Percentiles rank a stretch among this genome's conserved stretches.
Evolutionary conservation across 2,797 vertebrate genomes (phyloP).

Genomic region (Silurus lanzhouensis): DNA sequence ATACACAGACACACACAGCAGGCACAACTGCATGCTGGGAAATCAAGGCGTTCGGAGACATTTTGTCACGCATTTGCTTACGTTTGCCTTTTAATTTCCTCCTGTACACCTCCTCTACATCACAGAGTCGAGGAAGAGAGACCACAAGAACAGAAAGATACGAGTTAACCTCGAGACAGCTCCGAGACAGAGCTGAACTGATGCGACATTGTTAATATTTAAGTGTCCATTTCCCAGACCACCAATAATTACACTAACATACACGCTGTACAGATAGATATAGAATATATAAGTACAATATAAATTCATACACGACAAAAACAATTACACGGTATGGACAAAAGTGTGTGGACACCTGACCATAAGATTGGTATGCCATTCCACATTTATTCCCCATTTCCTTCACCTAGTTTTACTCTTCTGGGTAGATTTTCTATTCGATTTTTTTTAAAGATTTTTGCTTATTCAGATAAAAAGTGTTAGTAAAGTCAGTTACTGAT

Average conservation of each 20-base stretch:
- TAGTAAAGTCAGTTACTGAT: too few relatives aligned
- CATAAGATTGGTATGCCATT: too few relatives aligned
- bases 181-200: neutral
- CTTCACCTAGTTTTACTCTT: too few relatives aligned
- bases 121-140: conserved; percentile 65
- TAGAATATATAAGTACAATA: too few relatives aligned
- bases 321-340: too few relatives aligned
- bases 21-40: conserved; percentile 44
- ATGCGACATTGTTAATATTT: neutral
- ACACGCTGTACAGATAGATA: neutral
- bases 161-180: conserved; percentile 53
- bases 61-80: conserved; percentile 74
- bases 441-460: too few relatives aligned
- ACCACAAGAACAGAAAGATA: conserved; percentile 66
- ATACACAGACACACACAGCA: conserved; percentile 35
- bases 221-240: neutral
- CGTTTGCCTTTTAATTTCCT: conserved; percentile 91
- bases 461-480: too few relatives aligned
- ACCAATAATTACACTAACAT: neutral
- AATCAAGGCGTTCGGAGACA: conserved; percentile 39
- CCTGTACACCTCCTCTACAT: conserved; percentile 88
- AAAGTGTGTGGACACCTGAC: too few relatives aligned
- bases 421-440: too few relatives aligned
- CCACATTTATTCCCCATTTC: too few relatives aligned
- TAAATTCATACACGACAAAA: too few relatives aligned